phyloP scores from a whole-genome alignment of 1,140 invertebrate species.

The Anoplophora glabripennis region DNA sequence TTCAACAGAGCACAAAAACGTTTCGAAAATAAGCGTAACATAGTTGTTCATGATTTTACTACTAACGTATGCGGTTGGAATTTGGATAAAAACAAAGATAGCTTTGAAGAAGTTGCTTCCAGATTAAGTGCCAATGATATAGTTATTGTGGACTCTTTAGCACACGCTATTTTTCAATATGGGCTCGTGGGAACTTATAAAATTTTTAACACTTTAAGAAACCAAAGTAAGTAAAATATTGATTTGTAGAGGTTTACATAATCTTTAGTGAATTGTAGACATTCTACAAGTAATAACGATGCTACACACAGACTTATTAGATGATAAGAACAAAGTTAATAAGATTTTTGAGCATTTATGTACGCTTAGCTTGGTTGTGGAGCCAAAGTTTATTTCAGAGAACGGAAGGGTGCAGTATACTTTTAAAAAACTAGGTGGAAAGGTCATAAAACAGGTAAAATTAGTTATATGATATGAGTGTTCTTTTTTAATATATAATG shows the following conservation, averaged over 20 bases:
- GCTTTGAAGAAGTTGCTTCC: conserved; percentile 12
- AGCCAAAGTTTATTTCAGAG: conserved; percentile 37
- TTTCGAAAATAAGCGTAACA: conserved; percentile 12
- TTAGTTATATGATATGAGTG: background rate
- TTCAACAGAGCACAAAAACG: conserved; percentile 24
- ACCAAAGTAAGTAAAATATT: conserved; percentile 30
- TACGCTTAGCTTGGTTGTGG: conserved; percentile 49
- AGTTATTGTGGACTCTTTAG: conserved; percentile 43
- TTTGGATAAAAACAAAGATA: background rate
- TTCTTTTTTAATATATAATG: background rate
- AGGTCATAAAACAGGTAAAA: conserved; percentile 47
- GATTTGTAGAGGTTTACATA: conserved; percentile 10
- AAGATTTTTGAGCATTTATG: conserved; percentile 52
- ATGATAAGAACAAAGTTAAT: conserved; percentile 46
- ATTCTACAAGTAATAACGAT: conserved; percentile 51
- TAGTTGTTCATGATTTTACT: conserved; percentile 35
- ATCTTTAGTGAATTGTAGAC: conserved; percentile 32
- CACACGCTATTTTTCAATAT: conserved; percentile 38
- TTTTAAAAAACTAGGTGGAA: conserved; percentile 50
- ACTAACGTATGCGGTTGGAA: conserved; percentile 24
- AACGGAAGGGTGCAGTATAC: conserved; percentile 49
- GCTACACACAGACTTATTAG: conserved; percentile 53
- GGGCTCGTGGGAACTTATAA: conserved; percentile 32
- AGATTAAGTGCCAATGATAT: conserved; percentile 25
- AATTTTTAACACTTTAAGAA: conserved; percentile 31